Percentiles rank a stretch among this genome's conserved stretches.
These are phyloP conservation scores for Zoanthus gigantus DNA, from an alignment of 92 coral and sea anemone genomes.

Conservation along the genomic window DNA sequence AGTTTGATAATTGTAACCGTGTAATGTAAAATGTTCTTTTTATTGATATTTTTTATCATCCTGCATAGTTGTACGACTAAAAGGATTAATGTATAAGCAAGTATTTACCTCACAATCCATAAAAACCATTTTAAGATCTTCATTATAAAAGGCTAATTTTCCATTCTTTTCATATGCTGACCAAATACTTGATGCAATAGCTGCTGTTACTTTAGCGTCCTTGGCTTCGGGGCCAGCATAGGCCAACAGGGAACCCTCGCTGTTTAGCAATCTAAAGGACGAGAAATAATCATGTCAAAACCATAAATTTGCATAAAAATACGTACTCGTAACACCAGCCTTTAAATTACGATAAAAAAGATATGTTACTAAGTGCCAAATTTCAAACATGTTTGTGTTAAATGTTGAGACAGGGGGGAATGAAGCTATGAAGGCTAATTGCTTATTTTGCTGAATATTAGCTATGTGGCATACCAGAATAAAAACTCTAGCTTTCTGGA, in stretches of 20 bases:
- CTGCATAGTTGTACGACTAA: no score
- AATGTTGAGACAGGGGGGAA: no score
- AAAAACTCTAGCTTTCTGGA: neutral
- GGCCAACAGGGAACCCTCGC: slow-evolving; percentile 89
- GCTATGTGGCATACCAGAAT: neutral
- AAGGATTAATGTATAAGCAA: no score
- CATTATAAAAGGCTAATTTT: slow-evolving; percentile 88
- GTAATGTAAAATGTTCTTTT: no score
- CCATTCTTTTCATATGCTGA: slow-evolving; percentile 96
- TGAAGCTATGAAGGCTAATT: no score
- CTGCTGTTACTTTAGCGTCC: slow-evolving; percentile 96
- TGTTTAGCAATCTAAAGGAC: slow-evolving; percentile 73
- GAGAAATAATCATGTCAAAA: no score
- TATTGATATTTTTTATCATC: no score
- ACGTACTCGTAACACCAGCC: neutral
- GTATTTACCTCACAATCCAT: slow-evolving; percentile 97
- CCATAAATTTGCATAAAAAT: neutral
- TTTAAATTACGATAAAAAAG: neutral
- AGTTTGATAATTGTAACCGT: no score
- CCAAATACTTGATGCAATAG: slow-evolving; percentile 99
- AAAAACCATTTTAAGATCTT: slow-evolving; percentile 87
- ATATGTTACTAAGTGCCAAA: no score
- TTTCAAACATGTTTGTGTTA: no score
- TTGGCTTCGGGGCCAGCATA: slow-evolving; percentile 94
- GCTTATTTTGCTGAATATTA: no score